These are phyloP conservation scores for Lepidocyrtinus sp. DNA, from an alignment of 2,888 invertebrate species.

Conservation along the genomic window DNA sequence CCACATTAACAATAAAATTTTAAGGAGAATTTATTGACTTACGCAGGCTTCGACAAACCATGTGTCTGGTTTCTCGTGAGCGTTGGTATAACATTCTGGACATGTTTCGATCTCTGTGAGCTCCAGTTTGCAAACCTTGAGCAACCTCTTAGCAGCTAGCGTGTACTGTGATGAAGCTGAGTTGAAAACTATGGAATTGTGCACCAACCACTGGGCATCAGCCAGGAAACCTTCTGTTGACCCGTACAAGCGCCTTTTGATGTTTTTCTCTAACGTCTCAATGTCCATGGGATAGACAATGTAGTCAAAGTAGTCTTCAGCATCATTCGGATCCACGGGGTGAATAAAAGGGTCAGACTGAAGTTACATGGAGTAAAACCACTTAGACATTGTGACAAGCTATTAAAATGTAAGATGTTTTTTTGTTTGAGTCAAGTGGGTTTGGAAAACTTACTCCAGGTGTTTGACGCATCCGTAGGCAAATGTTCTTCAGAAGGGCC, in stretches of 20 bases:
- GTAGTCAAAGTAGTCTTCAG: conserved; percentile 85
- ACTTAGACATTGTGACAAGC: no score
- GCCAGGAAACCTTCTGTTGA: conserved; percentile 91
- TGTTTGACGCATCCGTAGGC: conserved; percentile 85
- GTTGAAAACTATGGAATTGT: conserved; percentile 93
- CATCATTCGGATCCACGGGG: conserved; percentile 81
- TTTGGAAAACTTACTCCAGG: conserved; percentile 80
- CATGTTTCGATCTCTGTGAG: conserved; percentile 94
- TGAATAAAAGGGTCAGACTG: conserved; percentile 86
- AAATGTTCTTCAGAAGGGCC: conserved; percentile 83
- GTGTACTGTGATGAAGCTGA: conserved; percentile 76
- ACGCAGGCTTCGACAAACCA: conserved; percentile 96
- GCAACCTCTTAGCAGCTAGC: conserved; percentile 82
- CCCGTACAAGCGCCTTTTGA: conserved; percentile 83
- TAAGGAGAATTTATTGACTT: conserved; percentile 70
- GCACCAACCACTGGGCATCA: conserved; percentile 94
- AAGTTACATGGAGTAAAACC: no score
- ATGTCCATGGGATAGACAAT: conserved; percentile 92
- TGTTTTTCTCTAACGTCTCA: conserved; percentile 82
- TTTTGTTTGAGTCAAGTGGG: no score
- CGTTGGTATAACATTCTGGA: conserved; percentile 91
- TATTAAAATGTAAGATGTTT: no score
- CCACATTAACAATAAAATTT: neutral
- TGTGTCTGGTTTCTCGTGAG: conserved; percentile 83
- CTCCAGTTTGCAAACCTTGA: conserved; percentile 90